A percentile compares a stretch with the other conserved stretches of the same genome.
Evolutionary conservation across 2,888 invertebrate species (phyloP).

Genomic region (Syrphus vitripennis): DNA sequence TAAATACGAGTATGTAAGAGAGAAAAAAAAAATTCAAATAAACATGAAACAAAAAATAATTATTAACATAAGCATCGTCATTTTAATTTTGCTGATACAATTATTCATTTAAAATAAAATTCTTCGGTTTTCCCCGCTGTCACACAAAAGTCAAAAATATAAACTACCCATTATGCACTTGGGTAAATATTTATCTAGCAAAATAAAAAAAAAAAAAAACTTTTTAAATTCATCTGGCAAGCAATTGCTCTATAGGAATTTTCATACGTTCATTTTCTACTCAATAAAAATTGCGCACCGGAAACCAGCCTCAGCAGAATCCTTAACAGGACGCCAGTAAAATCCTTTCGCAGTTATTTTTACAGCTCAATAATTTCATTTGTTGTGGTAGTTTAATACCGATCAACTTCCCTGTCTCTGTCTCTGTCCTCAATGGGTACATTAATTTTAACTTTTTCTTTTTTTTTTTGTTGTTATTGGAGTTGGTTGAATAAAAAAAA

Average conservation of each 20-base stretch:
- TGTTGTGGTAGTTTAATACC: constrained; percentile 49
- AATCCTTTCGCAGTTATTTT: constrained; percentile 61
- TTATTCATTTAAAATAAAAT: constrained; percentile 18
- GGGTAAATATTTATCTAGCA: constrained; percentile 51
- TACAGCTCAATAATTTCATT: constrained; percentile 66
- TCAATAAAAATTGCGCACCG: constrained; percentile 55
- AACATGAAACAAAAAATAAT: not conserved
- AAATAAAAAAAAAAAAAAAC: constrained; percentile 39
- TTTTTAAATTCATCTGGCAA: constrained; percentile 65
- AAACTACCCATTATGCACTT: constrained; percentile 29
- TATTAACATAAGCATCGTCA: constrained; percentile 7
- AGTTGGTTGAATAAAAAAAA: not conserved
- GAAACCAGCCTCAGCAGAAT: constrained; percentile 52
- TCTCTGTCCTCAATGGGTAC: constrained; percentile 45
- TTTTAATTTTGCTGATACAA: not conserved
- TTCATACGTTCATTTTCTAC: constrained; percentile 55
- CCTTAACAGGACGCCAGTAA: constrained; percentile 34
- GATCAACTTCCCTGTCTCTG: constrained; percentile 24
- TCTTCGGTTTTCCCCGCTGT: not conserved
- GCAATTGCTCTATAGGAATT: constrained; percentile 48
- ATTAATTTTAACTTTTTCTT: constrained; percentile 46
- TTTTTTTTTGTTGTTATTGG: not conserved
- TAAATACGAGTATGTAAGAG: no score
- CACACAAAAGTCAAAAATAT: not conserved
- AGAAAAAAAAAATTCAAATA: not conserved